Percentiles rank a stretch among this genome's conserved stretches.
These are phyloP conservation scores for Spinus pinus DNA, from an alignment of 2,797 vertebrate species.

Conservation along the genomic window DNA sequence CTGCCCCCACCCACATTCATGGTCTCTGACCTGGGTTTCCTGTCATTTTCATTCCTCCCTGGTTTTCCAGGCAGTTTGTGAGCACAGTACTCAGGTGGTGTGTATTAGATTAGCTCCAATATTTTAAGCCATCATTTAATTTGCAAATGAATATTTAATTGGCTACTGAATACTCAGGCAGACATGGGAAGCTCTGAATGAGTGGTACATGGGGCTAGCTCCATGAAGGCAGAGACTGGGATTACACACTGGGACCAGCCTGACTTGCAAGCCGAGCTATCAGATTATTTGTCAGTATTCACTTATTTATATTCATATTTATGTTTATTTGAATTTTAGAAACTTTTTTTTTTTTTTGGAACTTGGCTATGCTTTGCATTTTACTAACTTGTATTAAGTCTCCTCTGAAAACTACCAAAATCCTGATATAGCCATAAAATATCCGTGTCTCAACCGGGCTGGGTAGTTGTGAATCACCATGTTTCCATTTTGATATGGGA, in stretches of 20 bases:
- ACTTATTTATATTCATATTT: background rate
- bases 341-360: background rate
- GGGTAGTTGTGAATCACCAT: background rate
- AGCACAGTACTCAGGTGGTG: background rate
- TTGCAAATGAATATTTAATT: constrained; percentile 25
- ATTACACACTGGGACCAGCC: background rate
- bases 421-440: background rate
- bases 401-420: background rate
- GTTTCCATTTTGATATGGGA: background rate
- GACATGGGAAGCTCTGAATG: background rate
- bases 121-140: constrained; percentile 31
- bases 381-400: background rate
- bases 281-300: background rate
- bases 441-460: background rate
- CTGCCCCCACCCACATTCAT: background rate
- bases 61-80: background rate
- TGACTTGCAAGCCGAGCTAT: background rate
- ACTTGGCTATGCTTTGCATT: background rate
- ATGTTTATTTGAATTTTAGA: background rate
- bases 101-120: background rate
- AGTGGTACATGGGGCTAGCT: background rate
- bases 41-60: background rate
- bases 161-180: background rate
- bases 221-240: background rate
- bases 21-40: background rate